phyloP scores from a whole-genome alignment of 2,113 vertebrate genomes.

The Platysteira castanea region DNA sequence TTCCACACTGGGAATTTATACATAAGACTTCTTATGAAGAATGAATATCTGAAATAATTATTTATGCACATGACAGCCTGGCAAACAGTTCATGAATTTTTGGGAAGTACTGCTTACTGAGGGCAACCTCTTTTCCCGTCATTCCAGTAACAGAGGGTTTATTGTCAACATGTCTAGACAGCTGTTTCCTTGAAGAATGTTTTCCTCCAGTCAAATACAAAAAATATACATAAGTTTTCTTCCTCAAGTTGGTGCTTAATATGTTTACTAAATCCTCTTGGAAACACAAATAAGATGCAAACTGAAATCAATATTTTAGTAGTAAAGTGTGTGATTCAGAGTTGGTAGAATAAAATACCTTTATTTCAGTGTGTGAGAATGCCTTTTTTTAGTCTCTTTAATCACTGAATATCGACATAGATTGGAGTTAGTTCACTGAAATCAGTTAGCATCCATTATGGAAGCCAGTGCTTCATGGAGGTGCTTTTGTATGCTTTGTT shows the following conservation, averaged over 20 bases:
- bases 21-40: conserved; percentile 27
- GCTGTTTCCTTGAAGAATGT: conserved; percentile 39
- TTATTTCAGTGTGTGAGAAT: not conserved
- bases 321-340: not conserved
- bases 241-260: not conserved
- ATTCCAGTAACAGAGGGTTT: conserved; percentile 42
- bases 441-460: not conserved
- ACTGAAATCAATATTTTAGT: not conserved
- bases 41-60: conserved; percentile 50
- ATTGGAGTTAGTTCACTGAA: not conserved
- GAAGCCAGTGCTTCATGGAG: not conserved
- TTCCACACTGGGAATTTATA: not conserved
- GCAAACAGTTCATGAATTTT: conserved; percentile 9
- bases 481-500: not conserved
- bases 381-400: not conserved
- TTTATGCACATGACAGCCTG: conserved; percentile 44
- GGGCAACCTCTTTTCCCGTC: conserved; percentile 9
- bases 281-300: not conserved
- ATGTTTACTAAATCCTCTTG: not conserved
- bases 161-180: conserved; percentile 46
- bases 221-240: conserved; percentile 25
- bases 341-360: not conserved
- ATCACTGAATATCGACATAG: not conserved
- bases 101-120: conserved; percentile 35
- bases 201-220: conserved; percentile 10